These are phyloP conservation scores for Acrocephalus kingi DNA, from an alignment of 2,113 vertebrate genomes.

Conservation along the genomic window DNA sequence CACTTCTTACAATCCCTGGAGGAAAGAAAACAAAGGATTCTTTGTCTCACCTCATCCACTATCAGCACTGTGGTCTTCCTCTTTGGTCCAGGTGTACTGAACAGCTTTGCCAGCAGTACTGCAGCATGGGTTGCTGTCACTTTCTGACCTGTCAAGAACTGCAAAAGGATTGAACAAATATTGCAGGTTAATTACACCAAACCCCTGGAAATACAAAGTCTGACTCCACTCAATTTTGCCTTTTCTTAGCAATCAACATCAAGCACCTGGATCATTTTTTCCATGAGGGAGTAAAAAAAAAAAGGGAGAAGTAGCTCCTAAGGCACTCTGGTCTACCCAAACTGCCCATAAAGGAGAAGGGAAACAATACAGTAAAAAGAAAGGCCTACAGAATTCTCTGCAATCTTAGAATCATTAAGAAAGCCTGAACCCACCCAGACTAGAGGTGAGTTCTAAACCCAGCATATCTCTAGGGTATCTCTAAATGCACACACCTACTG, in stretches of 20 bases:
- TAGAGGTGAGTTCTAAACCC: not conserved
- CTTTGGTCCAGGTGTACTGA: conserved; percentile 78
- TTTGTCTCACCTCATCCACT: conserved; percentile 89
- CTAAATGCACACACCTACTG: not conserved
- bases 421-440: not conserved
- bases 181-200: not conserved
- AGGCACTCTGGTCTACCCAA: not conserved
- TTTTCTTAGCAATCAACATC: not conserved
- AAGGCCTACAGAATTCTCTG: not conserved
- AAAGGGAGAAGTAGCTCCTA: not conserved
- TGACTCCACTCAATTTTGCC: not conserved
- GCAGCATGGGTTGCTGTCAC: conserved; percentile 89
- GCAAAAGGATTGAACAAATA: conserved; percentile 1
- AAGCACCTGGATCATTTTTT: not conserved
- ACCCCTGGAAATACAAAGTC: not conserved
- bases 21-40: not conserved
- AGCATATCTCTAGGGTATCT: not conserved
- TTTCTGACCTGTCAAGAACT: conserved; percentile 92
- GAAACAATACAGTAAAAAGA: not conserved
- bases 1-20: not conserved
- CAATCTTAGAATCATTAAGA: not conserved
- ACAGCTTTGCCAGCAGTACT: conserved; percentile 84
- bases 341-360: not conserved
- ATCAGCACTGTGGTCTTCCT: conserved; percentile 87
- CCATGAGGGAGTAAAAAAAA: not conserved